phyloP scores from a whole-genome alignment of 2,888 invertebrate species.

The Cantharis flavilabris region DNA sequence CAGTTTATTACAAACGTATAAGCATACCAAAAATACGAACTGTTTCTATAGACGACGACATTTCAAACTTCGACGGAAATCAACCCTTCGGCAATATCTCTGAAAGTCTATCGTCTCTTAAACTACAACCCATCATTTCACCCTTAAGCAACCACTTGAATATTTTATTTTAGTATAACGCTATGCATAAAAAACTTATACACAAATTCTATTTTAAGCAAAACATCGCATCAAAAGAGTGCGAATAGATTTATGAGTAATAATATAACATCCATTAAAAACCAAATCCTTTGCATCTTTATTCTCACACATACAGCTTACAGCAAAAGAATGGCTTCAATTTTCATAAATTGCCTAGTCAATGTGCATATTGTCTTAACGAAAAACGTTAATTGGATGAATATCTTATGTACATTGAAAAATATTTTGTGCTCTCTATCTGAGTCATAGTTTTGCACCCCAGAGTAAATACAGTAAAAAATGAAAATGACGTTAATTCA shows the following conservation, averaged over 20 bases:
- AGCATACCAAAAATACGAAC: slow-evolving; percentile 19
- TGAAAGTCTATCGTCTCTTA: slow-evolving; percentile 12
- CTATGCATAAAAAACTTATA: slow-evolving; percentile 9
- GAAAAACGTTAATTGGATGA: neutral
- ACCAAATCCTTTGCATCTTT: neutral
- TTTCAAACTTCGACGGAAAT: slow-evolving; percentile 15
- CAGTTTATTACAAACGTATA: slow-evolving; percentile 22
- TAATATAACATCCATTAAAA: neutral
- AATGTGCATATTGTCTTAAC: neutral
- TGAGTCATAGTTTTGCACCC: neutral
- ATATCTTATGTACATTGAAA: neutral
- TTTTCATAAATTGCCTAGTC: neutral
- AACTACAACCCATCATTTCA: slow-evolving; percentile 13
- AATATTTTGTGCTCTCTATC: neutral
- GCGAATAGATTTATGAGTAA: neutral
- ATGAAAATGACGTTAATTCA: neutral
- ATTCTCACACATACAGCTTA: neutral
- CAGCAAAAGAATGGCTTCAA: neutral
- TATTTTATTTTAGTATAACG: slow-evolving; percentile 18
- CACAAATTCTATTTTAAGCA: slow-evolving; percentile 1
- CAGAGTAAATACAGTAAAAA: neutral
- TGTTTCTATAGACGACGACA: slow-evolving; percentile 16
- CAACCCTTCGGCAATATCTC: slow-evolving; percentile 22
- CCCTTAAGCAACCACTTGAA: slow-evolving; percentile 11
- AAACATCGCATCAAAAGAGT: neutral